Percentiles rank a stretch among this genome's conserved stretches.
Evolutionary conservation across 1,140 invertebrate species (phyloP).

Genomic region (Melanaphis sacchari): DNA sequence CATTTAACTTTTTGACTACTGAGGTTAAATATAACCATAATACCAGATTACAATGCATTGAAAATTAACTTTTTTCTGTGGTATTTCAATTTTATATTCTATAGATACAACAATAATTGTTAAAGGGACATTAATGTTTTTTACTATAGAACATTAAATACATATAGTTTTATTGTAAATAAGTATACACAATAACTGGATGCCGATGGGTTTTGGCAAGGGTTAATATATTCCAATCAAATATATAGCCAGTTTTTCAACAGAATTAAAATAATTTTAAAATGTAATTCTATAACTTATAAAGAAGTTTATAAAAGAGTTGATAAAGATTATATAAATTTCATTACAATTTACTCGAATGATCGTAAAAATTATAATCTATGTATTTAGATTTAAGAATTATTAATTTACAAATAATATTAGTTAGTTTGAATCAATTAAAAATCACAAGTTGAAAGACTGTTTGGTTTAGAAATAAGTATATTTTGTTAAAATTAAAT

Average conservation of each 20-base stretch:
- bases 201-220: no score
- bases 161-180: not conserved
- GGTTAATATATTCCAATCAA: not conserved
- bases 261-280: no score
- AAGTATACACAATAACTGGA: not conserved
- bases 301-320: not conserved
- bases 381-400: no score
- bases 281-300: not conserved
- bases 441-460: not conserved
- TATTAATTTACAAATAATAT: no score
- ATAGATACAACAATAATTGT: not conserved
- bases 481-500: no score
- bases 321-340: not conserved
- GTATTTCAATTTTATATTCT: no score
- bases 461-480: not conserved
- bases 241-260: not conserved
- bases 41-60: not conserved
- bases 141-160: no score
- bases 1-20: not conserved
- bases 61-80: not conserved
- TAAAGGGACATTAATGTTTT: not conserved
- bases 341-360: not conserved
- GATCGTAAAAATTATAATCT: not conserved
- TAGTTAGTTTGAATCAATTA: not conserved
- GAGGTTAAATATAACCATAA: not conserved